Evolutionary conservation across 2,113 vertebrate genomes (phyloP).

Genomic region (Hepsetus odoe): DNA sequence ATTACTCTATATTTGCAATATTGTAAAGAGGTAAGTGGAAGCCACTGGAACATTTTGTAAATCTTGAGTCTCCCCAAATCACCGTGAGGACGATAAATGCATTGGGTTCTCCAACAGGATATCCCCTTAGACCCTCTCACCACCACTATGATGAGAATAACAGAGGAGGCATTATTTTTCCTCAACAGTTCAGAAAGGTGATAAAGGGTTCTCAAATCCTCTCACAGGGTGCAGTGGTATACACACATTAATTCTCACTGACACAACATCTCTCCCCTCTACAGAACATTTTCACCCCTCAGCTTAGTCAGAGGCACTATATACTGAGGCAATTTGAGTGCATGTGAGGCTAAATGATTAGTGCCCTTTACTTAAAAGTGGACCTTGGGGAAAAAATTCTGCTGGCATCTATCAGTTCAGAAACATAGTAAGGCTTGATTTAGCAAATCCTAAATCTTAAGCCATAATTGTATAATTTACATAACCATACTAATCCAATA

Average conservation of each 20-base stretch:
- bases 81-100: conserved; percentile 89
- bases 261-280: conserved; percentile 64
- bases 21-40: conserved; percentile 70
- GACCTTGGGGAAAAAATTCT: not conserved
- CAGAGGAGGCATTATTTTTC: conserved; percentile 90
- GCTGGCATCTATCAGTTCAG: too few relatives aligned
- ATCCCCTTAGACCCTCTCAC: conserved; percentile 91
- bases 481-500: not conserved
- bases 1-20: conserved; percentile 73
- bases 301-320: not conserved
- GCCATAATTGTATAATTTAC: not conserved
- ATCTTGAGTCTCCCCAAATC: conserved; percentile 76
- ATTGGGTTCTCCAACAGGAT: conserved; percentile 93
- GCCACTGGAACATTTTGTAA: conserved; percentile 77
- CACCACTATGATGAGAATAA: conserved; percentile 94
- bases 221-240: conserved; percentile 59
- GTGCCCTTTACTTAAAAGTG: not conserved
- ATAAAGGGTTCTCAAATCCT: conserved; percentile 87
- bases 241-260: conserved; percentile 63
- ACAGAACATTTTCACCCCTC: conserved; percentile 28
- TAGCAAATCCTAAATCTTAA: not conserved
- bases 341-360: not conserved
- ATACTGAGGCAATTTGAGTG: too few relatives aligned
- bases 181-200: conserved; percentile 89
- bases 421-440: not conserved